Conservation (phyloP, 2,888 invertebrate genomes). For the Oxyteleia sp. region DNA sequence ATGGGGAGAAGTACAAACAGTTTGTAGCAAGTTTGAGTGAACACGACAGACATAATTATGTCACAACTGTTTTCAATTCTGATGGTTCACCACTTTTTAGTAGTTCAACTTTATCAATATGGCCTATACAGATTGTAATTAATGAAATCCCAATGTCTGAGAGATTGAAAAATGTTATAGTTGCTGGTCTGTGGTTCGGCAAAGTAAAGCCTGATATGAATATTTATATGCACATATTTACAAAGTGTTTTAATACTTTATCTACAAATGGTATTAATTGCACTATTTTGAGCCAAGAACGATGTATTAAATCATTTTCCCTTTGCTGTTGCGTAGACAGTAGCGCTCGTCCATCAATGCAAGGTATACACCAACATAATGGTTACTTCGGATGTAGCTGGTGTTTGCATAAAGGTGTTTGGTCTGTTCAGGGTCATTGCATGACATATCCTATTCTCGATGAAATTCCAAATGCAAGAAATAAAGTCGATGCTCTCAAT, state of each 20-base stretch:
- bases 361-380: conserved; percentile 10
- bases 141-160: conserved; percentile 44
- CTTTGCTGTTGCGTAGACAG: conserved; percentile 25
- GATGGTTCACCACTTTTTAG: conserved; percentile 19
- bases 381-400: conserved; percentile 19
- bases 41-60: conserved; percentile 13
- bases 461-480: not conserved
- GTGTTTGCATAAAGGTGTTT: not conserved
- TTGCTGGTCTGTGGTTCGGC: conserved; percentile 60
- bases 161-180: conserved; percentile 25
- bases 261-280: conserved; percentile 38
- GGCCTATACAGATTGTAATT: conserved; percentile 39
- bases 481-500: not conserved
- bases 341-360: not conserved
- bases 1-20: conserved; percentile 16
- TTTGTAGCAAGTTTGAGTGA: conserved; percentile 12
- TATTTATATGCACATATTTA: conserved; percentile 30
- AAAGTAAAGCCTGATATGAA: conserved; percentile 51
- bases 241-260: conserved; percentile 20
- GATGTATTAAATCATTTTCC: conserved; percentile 27
- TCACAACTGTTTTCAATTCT: conserved; percentile 28
- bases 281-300: conserved; percentile 25
- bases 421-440: not conserved
- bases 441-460: not conserved
- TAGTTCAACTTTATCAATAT: conserved; percentile 36